Evolutionary conservation across 1,140 invertebrate species (phyloP), one percentile per base, ranked within the genome.

Genomic region (Coelopa frigida): DNA sequence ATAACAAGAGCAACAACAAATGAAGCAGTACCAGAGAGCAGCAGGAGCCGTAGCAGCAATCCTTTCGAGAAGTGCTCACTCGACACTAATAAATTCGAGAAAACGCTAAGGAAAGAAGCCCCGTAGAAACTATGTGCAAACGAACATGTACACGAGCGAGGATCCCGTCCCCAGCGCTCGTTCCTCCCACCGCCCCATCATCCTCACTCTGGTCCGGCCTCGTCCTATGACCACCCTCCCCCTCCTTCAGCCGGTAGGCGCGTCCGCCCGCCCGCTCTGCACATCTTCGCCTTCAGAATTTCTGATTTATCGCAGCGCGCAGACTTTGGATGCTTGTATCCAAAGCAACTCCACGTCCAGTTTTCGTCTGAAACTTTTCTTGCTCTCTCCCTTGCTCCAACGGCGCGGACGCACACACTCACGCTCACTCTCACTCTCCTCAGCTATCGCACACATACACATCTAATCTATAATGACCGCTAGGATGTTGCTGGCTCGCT

Each of bases 71-170:
- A 29, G 40, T 44, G 31, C 32, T 35, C 24, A 43, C 23, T 43
- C 40, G 39, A 21, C 33, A 43, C 23, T 48, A 42, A 29, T 48
- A 42, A 48, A 48, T 42, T 35, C 20, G 29, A 29, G 31, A 47
- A 41, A 48, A 42, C 46, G 38, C 29, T 33, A 48, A 48, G 38
- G 45, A 39, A 42, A 36, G 46, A 22, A 46, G 26, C n/a, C n/a
- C n/a, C n/a, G n/a, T n/a, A n/a, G n/a, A n/a, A n/a, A n/a, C n/a
- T n/a, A n/a, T n/a, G n/a, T n/a, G n/a, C n/a, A n/a, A n/a, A n/a
- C n/a, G n/a, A n/a, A n/a, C n/a, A n/a, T n/a, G n/a, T n/a, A n/a
- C n/a, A n/a, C n/a, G n/a, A n/a, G n/a, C n/a, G n/a, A n/a, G n/a
- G n/a, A n/a, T n/a, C n/a, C n/a, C n/a, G n/a, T n/a, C n/a, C n/a